These are phyloP conservation scores for Paelopatides confundens DNA, from an alignment of 53 echinoderm and acorn worm species.

Conservation along the genomic window DNA sequence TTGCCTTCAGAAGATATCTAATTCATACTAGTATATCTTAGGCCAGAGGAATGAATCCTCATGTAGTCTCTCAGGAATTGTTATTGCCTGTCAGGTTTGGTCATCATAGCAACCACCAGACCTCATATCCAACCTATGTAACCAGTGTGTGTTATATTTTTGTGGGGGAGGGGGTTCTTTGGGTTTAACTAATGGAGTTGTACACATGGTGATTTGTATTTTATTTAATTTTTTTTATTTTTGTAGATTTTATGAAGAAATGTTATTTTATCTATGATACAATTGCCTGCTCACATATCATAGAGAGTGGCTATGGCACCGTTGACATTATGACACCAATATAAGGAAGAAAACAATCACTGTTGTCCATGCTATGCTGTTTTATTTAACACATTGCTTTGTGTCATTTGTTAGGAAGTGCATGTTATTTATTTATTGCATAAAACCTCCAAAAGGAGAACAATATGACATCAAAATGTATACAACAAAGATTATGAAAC, in stretches of 20 bases:
- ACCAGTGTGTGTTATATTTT: neutral
- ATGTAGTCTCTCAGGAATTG: neutral
- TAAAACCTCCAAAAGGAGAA: too few relatives aligned
- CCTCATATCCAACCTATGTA: slow-evolving; percentile 1
- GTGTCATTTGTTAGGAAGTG: too few relatives aligned
- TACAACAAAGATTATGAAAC: too few relatives aligned
- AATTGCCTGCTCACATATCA: slow-evolving; percentile 20
- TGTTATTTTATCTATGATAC: slow-evolving; percentile 39
- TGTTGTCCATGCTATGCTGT: neutral
- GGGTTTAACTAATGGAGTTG: slow-evolving; percentile 40
- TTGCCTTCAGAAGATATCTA: neutral
- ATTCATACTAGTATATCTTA: neutral
- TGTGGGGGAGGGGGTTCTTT: too few relatives aligned
- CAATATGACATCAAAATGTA: too few relatives aligned
- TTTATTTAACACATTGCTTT: neutral
- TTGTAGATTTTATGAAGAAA: slow-evolving; percentile 47
- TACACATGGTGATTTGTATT: slow-evolving; percentile 43
- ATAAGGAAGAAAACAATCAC: neutral
- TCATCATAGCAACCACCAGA: neutral
- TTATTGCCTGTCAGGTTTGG: neutral
- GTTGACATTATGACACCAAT: slow-evolving; percentile 20
- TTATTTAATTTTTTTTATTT: slow-evolving; percentile 31
- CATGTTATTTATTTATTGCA: too few relatives aligned
- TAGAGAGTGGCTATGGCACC: neutral
- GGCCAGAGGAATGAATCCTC: neutral